Base-by-base conservation (phyloP, 2,888 invertebrate species). In the Parnassius mnemosyne region DNA sequence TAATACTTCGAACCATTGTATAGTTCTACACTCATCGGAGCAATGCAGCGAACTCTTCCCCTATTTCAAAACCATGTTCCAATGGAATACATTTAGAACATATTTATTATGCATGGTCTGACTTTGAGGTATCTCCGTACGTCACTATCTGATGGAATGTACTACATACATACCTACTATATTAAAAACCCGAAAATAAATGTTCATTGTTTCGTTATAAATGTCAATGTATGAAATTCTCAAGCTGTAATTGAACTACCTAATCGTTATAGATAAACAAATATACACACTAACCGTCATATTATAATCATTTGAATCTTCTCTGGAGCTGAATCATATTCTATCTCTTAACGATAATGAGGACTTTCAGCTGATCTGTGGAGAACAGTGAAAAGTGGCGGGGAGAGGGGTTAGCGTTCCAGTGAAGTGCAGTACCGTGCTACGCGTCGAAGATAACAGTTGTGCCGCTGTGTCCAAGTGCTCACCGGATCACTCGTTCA, bases 91-190 rank as follows among this genome's bases (percentile, higher is more conserved):
- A 25, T 25, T 5, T 25, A 25, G 46, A 69, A 75, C 73, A 72
- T 69, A 70, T 74, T 80, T 82, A 80, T 81, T 81, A 79, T 74
- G 72, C 70, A 68, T 74, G 76, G 78, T 75, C 74, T 72, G 71
- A 75, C 68, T 64, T 74, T 70, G 63, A 3, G 71, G 67, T 70
- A 75, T 67, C 70, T 75, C 75, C 65, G 70, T 68, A 67, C 78
- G 81, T 79, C 80, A 78, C 78, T 85, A 84, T 86, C 85, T 85
- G 78, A 86, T 85, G 80, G 16, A 16, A 16, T 16, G 74, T 68
- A 70, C 77, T 74, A 70, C 69, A 73, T 25, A 5, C 3, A 5
- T 25, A 25, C 25, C 16, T 16, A 16, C 0, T 25, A 25, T 25
- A 25, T 25, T 25, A 25, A 25, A 25, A 25, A 5, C 3, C 25